These are phyloP conservation scores for Umimayanthus chanpuru DNA, from an alignment of 92 coral and sea anemone genomes.

Conservation along the genomic window DNA sequence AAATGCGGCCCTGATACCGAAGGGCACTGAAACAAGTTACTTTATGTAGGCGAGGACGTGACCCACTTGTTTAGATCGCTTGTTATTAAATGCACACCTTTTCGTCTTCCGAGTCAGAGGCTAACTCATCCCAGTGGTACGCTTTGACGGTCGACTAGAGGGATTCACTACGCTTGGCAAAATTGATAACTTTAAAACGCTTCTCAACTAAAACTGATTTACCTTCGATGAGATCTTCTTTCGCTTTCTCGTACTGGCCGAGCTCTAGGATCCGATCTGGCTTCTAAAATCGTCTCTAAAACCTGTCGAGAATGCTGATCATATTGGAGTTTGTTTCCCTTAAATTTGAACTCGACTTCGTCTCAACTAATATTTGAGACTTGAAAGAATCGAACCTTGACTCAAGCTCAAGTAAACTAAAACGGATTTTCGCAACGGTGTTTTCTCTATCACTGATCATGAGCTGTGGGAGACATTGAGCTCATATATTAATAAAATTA, in stretches of 20 bases:
- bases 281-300: too few species aligned
- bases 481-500: too few species aligned
- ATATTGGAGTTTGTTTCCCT: constrained; percentile 32
- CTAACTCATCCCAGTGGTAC: constrained; percentile 38
- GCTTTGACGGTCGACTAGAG: constrained; percentile 42
- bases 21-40: too few species aligned
- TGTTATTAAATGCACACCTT: not conserved
- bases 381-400: constrained; percentile 2
- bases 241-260: constrained; percentile 35
- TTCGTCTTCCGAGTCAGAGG: constrained; percentile 44
- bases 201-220: constrained; percentile 11
- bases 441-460: too few species aligned
- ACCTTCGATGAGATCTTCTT: constrained; percentile 44
- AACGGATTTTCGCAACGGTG: not conserved
- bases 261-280: not conserved
- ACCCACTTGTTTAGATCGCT: too few species aligned
- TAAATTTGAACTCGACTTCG: constrained; percentile 1
- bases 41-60: too few species aligned
- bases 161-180: not conserved
- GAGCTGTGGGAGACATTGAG: too few species aligned
- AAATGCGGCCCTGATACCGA: too few species aligned
- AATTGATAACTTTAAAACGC: constrained; percentile 20
- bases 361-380: not conserved
- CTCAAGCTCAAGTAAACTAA: not conserved
- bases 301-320: not conserved